Conservation (phyloP, 2,797 vertebrate species). For the Lepilemur ruficaudatus region DNA sequence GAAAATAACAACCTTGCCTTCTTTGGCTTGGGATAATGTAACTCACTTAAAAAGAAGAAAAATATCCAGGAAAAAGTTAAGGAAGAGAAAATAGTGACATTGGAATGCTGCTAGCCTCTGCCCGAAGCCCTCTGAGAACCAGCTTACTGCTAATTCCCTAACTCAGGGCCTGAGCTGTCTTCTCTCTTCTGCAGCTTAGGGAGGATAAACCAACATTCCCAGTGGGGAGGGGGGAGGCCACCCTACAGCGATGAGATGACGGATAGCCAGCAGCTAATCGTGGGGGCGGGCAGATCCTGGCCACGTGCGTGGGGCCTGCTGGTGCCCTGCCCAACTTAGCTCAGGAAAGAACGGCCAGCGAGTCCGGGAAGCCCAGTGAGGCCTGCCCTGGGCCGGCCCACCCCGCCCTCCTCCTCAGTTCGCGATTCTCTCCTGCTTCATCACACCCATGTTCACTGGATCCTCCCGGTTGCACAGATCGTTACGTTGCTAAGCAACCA, state of each 20-base stretch:
- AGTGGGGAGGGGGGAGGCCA: not conserved
- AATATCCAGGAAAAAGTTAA: fast-evolving
- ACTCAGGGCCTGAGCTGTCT: fast-evolving
- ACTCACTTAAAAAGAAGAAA: not conserved
- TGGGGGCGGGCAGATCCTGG: fast-evolving
- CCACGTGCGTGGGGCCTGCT: not conserved
- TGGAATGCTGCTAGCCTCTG: not conserved
- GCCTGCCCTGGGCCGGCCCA: fast-evolving
- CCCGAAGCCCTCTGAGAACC: not conserved
- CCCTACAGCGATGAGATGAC: not conserved
- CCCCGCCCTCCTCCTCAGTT: not conserved
- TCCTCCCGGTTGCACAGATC: slow-evolving; percentile 82
- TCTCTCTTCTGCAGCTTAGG: not conserved
- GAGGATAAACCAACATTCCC: fast-evolving
- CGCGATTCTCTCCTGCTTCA: slow-evolving; percentile 64
- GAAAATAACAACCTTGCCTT: not conserved
- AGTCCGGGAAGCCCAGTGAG: fast-evolving
- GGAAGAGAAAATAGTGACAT: not conserved
- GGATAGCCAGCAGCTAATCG: not conserved
- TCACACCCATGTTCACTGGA: slow-evolving; percentile 77
- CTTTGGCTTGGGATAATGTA: not conserved
- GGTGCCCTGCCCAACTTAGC: fast-evolving
- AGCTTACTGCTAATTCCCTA: not conserved
- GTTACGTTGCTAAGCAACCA: slow-evolving; percentile 86
- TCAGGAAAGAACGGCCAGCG: fast-evolving